A percentile compares a stretch with the other conserved stretches of the same genome.
Conservation (phyloP, 2,113 vertebrate genomes). For the Chascanopsetta lugubris region DNA sequence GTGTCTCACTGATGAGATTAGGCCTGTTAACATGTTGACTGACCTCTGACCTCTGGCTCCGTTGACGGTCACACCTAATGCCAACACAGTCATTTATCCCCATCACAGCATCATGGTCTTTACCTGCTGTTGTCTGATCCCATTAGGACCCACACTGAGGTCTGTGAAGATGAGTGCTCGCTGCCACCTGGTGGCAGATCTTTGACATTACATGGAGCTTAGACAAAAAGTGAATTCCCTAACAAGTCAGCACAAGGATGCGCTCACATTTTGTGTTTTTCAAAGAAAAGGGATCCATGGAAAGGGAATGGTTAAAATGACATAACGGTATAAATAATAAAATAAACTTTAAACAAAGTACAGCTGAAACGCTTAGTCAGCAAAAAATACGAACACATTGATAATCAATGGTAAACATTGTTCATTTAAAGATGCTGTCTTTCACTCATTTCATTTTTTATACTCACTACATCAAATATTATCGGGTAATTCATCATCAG, state of each 20-base stretch:
- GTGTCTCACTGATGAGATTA: conserved; percentile 40
- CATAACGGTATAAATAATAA: too few species aligned
- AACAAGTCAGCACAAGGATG: background rate
- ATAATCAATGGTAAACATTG: too few species aligned
- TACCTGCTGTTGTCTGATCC: background rate
- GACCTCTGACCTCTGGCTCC: conserved; percentile 18
- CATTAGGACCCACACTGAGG: background rate
- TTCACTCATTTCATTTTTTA: too few species aligned
- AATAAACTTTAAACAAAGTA: too few species aligned
- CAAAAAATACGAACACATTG: too few species aligned
- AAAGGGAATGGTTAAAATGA: too few species aligned
- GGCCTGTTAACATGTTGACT: conserved; percentile 31
- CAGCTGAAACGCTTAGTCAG: too few species aligned
- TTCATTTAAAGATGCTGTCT: too few species aligned
- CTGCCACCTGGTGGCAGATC: conserved; percentile 35
- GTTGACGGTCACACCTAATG: background rate
- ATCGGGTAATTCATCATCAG: background rate
- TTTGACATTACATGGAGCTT: background rate
- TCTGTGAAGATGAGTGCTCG: background rate
- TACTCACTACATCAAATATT: background rate
- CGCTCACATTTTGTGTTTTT: too few species aligned
- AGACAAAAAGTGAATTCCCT: background rate
- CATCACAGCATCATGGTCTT: background rate
- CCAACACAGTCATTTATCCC: background rate
- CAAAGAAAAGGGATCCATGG: too few species aligned